Evolutionary conservation across 2,113 vertebrate genomes (phyloP).

Genomic region (Mastomys natalensis): DNA sequence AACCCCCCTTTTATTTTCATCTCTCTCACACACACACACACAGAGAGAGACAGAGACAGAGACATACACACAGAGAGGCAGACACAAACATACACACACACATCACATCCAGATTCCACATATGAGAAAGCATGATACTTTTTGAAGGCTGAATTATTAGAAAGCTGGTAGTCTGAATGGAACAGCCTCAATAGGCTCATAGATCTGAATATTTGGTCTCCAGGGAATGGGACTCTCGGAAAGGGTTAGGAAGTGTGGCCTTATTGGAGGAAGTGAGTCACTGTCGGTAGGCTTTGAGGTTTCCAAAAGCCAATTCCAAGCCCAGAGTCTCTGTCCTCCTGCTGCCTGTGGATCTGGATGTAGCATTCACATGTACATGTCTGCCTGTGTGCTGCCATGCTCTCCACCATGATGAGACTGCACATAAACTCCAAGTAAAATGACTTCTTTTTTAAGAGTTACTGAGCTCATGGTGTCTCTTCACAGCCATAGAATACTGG

Average conservation of each 20-base stretch:
- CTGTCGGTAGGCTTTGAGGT: neutral
- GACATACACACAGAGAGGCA: too few species aligned
- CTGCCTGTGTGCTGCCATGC: neutral
- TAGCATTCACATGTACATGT: neutral
- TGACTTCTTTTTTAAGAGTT: neutral
- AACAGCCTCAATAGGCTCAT: neutral
- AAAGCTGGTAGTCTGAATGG: neutral
- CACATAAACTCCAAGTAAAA: neutral
- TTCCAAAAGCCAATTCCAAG: neutral
- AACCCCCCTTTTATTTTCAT: neutral
- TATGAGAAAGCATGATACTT: neutral
- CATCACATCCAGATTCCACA: neutral
- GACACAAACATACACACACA: neutral
- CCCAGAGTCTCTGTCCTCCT: neutral
- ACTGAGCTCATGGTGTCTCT: neutral
- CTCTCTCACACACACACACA: neutral
- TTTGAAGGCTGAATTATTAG: neutral
- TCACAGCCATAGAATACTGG: neutral
- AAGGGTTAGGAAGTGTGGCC: neutral
- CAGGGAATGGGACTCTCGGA: neutral
- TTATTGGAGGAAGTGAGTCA: neutral
- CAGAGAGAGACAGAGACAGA: too few species aligned
- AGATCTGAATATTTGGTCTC: neutral
- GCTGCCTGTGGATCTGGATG: neutral
- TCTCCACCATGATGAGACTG: neutral